These are phyloP conservation scores for Penaeus monodon DNA, from an alignment of 2,888 invertebrate genomes.

Conservation along the genomic window DNA sequence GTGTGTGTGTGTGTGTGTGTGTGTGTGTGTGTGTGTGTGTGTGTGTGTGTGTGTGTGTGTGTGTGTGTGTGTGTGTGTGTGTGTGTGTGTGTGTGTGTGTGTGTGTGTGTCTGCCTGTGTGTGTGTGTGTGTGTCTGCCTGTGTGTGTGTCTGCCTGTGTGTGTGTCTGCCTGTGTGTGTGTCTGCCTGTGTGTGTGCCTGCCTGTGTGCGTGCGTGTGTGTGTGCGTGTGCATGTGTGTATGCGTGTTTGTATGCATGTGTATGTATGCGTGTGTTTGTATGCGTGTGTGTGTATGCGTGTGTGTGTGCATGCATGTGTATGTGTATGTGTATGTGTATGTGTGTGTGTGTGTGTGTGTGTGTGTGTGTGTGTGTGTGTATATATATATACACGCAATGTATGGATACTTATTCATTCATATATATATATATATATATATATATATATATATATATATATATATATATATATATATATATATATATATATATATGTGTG, in stretches of 20 bases:
- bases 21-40: too few species aligned
- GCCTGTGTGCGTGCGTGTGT: too few species aligned
- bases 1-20: too few species aligned
- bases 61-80: too few species aligned
- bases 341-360: background rate
- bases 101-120: too few species aligned
- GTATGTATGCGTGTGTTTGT: background rate
- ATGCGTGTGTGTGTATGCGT: background rate
- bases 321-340: background rate
- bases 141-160: too few species aligned
- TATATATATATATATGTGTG: background rate
- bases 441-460: constrained; percentile 17
- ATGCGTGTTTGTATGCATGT: background rate
- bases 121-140: too few species aligned
- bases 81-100: too few species aligned
- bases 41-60: too few species aligned
- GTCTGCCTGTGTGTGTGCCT: too few species aligned
- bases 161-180: too few species aligned
- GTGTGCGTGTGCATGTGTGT: background rate
- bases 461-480: constrained; percentile 22
- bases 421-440: background rate
- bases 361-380: constrained; percentile 2
- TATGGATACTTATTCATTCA: background rate
- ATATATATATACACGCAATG: constrained; percentile 6
- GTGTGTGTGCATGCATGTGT: background rate